These are phyloP conservation scores for Ataeniobius toweri DNA, from an alignment of 2,797 vertebrate species.

Conservation along the genomic window DNA sequence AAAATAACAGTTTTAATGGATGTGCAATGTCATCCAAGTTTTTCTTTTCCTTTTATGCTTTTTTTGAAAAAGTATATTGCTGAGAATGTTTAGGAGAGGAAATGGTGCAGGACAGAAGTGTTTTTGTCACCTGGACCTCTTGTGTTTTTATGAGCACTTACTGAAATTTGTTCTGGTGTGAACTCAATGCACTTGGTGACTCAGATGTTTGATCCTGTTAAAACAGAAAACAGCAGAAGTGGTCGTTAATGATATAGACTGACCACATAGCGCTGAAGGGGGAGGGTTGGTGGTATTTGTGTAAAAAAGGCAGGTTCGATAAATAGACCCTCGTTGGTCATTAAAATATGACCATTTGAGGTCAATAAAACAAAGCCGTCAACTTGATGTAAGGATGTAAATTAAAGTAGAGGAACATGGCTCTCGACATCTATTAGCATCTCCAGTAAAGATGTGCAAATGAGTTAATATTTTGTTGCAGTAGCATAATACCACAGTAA, in stretches of 20 bases:
- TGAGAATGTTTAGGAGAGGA: conserved; percentile 51
- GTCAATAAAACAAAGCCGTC: conserved; percentile 63
- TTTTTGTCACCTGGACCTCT: conserved; percentile 54
- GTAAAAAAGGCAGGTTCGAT: conserved; percentile 31
- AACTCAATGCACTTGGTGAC: conserved; percentile 80
- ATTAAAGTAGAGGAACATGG: conserved; percentile 22
- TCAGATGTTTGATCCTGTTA: conserved; percentile 64
- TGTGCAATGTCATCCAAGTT: conserved; percentile 44
- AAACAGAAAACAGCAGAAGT: conserved; percentile 66
- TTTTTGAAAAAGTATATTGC: conserved; percentile 38
- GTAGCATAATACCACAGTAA: background rate
- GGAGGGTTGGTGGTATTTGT: background rate
- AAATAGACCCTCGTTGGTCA: conserved; percentile 55
- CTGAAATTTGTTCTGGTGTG: conserved; percentile 67
- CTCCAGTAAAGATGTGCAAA: background rate
- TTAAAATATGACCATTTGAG: conserved; percentile 60
- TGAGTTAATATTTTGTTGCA: background rate
- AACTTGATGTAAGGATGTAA: conserved; percentile 33
- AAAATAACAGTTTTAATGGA: conserved; percentile 53
- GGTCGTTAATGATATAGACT: conserved; percentile 45
- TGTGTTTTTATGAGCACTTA: conserved; percentile 80
- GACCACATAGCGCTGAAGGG: conserved; percentile 34
- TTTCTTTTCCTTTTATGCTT: conserved; percentile 29
- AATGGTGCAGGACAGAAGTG: conserved; percentile 57
- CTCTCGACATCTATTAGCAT: background rate